phyloP scores from a whole-genome alignment of 2,888 invertebrate species.

The Netelia virgata region DNA sequence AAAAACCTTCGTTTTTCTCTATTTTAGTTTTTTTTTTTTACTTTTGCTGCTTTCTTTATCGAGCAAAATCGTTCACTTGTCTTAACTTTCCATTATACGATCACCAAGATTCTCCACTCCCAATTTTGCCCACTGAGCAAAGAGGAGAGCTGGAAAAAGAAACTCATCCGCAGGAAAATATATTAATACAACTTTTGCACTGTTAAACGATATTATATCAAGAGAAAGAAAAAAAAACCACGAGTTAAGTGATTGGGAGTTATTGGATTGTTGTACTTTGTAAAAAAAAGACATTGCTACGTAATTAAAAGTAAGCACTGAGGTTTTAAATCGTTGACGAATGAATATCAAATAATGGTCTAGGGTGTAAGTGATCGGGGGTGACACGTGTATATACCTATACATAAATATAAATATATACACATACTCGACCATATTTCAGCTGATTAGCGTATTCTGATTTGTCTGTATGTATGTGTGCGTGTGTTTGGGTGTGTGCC shows the following conservation, averaged over 20 bases:
- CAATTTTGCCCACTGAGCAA: slow-evolving; percentile 93
- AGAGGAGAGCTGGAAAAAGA: slow-evolving; percentile 95
- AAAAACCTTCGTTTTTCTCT: no score
- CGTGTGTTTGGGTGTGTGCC: no score
- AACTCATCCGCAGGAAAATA: slow-evolving; percentile 84
- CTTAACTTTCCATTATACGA: slow-evolving; percentile 65
- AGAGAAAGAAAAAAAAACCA: slow-evolving; percentile 69
- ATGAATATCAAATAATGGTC: slow-evolving; percentile 53
- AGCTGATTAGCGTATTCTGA: no score
- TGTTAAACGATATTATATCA: slow-evolving; percentile 61
- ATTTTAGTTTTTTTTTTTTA: slow-evolving; percentile 47
- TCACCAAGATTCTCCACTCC: slow-evolving; percentile 85
- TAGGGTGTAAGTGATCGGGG: slow-evolving; percentile 48
- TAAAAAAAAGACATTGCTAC: slow-evolving; percentile 52
- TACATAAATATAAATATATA: slow-evolving; percentile 33
- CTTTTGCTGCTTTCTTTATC: slow-evolving; percentile 2
- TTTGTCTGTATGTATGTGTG: no score
- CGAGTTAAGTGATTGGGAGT: slow-evolving; percentile 66
- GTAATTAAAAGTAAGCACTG: slow-evolving; percentile 38
- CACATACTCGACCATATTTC: slow-evolving; percentile 2
- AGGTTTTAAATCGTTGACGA: slow-evolving; percentile 36
- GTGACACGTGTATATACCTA: slow-evolving; percentile 58
- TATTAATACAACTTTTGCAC: slow-evolving; percentile 78
- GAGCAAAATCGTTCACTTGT: slow-evolving; percentile 26
- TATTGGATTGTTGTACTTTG: slow-evolving; percentile 69